A percentile compares a stretch with the other conserved stretches of the same genome.
Evolutionary conservation across 2,888 invertebrate species (phyloP).

Genomic region (Dysmachus trigonus): DNA sequence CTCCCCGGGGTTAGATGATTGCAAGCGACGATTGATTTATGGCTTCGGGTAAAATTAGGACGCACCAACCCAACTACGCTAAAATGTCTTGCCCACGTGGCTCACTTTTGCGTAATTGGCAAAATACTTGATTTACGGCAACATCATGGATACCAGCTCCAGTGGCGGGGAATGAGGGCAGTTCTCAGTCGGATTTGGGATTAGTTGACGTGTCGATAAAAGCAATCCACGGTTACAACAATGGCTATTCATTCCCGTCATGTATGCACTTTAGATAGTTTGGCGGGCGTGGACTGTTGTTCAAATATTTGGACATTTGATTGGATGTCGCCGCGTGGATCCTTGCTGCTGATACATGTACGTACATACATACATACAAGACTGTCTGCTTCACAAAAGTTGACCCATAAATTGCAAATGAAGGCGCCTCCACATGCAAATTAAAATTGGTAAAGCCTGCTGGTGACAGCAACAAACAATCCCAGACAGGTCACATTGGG

Average conservation of each 20-base stretch:
- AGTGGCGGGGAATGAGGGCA: neutral
- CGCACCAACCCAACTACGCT: neutral
- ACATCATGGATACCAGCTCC: neutral
- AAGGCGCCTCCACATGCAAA: conserved; percentile 14
- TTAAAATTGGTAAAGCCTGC: conserved; percentile 16
- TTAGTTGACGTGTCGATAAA: conserved; percentile 20
- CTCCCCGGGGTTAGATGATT: neutral
- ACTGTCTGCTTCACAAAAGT: neutral
- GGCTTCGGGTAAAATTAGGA: neutral
- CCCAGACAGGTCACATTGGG: neutral
- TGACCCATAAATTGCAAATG: conserved; percentile 4
- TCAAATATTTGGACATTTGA: neutral
- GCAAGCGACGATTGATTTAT: neutral
- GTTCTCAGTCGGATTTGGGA: neutral
- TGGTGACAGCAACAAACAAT: neutral
- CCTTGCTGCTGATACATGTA: neutral
- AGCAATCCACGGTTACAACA: neutral
- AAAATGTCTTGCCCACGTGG: neutral
- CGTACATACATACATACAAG: neutral
- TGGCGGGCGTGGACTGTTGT: neutral
- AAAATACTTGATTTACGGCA: conserved; percentile 3
- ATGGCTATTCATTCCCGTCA: neutral
- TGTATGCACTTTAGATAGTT: neutral
- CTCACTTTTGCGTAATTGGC: neutral
- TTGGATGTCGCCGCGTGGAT: neutral